These are phyloP conservation scores for Leucoraja ocellata DNA, from an alignment of 2,797 vertebrate genomes.

Conservation along the genomic window DNA sequence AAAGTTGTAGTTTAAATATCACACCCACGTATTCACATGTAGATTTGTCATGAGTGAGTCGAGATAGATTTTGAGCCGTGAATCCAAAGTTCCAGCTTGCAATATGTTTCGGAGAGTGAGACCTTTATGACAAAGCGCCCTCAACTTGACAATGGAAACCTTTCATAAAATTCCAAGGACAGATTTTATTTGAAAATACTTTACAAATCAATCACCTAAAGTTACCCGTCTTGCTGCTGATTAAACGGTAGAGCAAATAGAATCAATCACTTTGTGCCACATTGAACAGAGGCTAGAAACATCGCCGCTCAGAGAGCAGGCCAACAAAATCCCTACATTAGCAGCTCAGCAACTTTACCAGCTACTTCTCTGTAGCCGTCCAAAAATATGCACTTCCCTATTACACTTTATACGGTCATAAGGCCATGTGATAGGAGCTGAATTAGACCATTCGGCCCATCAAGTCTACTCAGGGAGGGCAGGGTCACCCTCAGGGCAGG, in stretches of 20 bases:
- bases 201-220: constrained; percentile 68
- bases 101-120: constrained; percentile 66
- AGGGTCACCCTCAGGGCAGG: too few relatives aligned
- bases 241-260: constrained; percentile 22
- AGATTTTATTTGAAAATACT: constrained; percentile 66
- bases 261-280: constrained; percentile 12
- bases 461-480: too few relatives aligned
- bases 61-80: constrained; percentile 70
- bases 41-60: constrained; percentile 55
- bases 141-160: constrained; percentile 68
- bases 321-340: background rate
- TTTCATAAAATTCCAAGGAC: constrained; percentile 67
- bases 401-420: too few relatives aligned
- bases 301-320: background rate
- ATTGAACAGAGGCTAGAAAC: background rate
- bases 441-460: too few relatives aligned
- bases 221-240: constrained; percentile 11
- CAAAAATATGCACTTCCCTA: constrained; percentile 7
- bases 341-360: background rate
- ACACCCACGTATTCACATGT: background rate
- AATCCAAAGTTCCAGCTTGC: constrained; percentile 70
- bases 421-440: too few relatives aligned
- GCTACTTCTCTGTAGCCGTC: background rate
- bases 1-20: background rate
- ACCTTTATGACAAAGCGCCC: constrained; percentile 73